Conservation (phyloP, 2,888 invertebrate genomes). For the Lathronympha strigana region DNA sequence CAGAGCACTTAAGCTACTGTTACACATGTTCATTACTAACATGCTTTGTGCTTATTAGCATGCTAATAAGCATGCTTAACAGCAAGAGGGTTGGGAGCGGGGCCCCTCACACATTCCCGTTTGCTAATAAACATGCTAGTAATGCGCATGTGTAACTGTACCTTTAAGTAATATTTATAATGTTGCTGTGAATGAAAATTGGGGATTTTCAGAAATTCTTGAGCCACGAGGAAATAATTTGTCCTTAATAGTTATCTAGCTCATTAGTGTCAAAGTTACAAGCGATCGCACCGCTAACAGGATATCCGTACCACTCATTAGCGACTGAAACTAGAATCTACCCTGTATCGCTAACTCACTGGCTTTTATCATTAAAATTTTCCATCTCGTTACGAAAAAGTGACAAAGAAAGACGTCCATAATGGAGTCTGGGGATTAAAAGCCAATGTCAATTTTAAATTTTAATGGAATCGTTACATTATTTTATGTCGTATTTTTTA, state of each 20-base stretch:
- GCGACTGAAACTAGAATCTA: constrained; percentile 24
- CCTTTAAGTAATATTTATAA: background rate
- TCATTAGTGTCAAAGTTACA: constrained; percentile 24
- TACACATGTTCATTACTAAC: too few species aligned
- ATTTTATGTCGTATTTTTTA: background rate
- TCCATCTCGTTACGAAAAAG: constrained; percentile 21
- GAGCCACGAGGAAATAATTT: background rate
- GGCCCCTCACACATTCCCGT: too few species aligned
- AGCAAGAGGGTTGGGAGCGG: too few species aligned
- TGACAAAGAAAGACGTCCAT: constrained; percentile 15
- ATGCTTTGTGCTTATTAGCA: too few species aligned
- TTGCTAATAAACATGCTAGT: too few species aligned
- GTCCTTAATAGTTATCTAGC: constrained; percentile 9
- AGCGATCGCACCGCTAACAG: constrained; percentile 12
- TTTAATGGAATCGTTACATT: background rate
- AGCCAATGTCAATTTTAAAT: background rate
- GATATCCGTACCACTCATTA: constrained; percentile 29
- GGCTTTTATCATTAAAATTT: constrained; percentile 20
- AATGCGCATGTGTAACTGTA: too few species aligned
- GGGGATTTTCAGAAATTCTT: background rate
- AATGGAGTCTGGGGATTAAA: constrained; percentile 3
- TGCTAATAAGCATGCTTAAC: too few species aligned
- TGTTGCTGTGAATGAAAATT: background rate
- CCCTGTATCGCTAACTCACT: constrained; percentile 27
- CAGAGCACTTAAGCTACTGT: too few species aligned